Percentiles rank a stretch among this genome's conserved stretches.
These are phyloP conservation scores for Drymonia ruficornis DNA, from an alignment of 2,888 invertebrate species.

Conservation along the genomic window DNA sequence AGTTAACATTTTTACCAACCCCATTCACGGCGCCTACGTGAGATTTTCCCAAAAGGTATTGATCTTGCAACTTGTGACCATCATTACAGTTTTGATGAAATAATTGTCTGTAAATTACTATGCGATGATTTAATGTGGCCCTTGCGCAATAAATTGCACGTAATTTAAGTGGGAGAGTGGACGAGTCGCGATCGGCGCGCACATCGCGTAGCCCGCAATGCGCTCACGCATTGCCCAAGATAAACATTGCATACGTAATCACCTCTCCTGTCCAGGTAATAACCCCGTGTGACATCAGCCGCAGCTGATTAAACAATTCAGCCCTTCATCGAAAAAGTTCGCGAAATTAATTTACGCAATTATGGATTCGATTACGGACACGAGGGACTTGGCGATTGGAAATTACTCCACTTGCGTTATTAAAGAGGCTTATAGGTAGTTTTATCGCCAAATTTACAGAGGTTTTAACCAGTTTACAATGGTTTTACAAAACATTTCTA, in stretches of 20 bases:
- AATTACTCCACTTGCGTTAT: constrained; percentile 9
- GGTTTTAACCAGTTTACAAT: too few relatives aligned
- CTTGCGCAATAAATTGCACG: constrained; percentile 70
- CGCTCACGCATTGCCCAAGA: constrained; percentile 43
- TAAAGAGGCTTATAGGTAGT: too few relatives aligned
- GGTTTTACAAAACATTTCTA: too few relatives aligned
- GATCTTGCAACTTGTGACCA: constrained; percentile 44
- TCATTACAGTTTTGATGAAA: constrained; percentile 62
- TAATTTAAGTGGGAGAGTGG: constrained; percentile 62
- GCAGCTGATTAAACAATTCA: constrained; percentile 57
- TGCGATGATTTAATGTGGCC: constrained; percentile 68
- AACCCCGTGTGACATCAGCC: constrained; percentile 44
- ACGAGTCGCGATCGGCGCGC: constrained; percentile 39
- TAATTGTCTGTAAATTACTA: constrained; percentile 72
- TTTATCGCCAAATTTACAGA: too few relatives aligned
- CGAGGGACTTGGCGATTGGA: constrained; percentile 23
- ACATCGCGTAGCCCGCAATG: constrained; percentile 31
- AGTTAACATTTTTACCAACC: too few relatives aligned
- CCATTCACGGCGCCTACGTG: too few relatives aligned
- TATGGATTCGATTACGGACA: constrained; percentile 30
- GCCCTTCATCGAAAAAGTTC: constrained; percentile 44
- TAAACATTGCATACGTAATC: constrained; percentile 62
- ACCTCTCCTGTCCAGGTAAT: constrained; percentile 32
- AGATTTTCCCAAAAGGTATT: background rate
- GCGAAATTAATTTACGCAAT: constrained; percentile 43